These are phyloP conservation scores for Nasonovia ribisnigri DNA, from an alignment of 2,888 invertebrate genomes.

Conservation along the genomic window DNA sequence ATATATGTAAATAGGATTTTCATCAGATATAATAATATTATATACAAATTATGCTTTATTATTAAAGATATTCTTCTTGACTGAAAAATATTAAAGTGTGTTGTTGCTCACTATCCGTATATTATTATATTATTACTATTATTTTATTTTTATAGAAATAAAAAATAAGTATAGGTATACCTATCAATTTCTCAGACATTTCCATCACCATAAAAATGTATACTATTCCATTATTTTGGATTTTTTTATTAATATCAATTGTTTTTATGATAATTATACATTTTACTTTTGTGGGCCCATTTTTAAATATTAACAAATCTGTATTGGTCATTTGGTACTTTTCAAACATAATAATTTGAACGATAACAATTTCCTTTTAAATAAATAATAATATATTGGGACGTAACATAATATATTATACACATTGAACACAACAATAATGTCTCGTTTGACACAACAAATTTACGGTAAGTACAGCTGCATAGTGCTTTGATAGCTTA, in stretches of 20 bases:
- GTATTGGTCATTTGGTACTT: background rate
- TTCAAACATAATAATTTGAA: background rate
- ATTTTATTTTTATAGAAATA: background rate
- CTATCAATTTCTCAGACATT: background rate
- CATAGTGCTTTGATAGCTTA: background rate
- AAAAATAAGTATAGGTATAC: background rate
- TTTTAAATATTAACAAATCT: background rate
- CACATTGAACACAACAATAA: background rate
- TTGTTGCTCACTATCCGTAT: background rate
- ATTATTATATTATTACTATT: background rate
- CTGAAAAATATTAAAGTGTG: background rate
- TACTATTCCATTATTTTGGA: background rate
- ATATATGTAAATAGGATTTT: slow-evolving; percentile 29
- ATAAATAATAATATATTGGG: background rate
- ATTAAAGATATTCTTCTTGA: background rate
- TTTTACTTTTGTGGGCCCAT: background rate
- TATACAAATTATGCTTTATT: background rate
- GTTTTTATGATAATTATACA: background rate
- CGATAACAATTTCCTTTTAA: background rate
- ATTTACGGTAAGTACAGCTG: background rate
- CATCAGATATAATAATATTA: background rate
- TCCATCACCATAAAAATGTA: background rate
- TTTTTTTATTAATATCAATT: background rate
- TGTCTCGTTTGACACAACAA: slow-evolving; percentile 17
- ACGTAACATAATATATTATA: slow-evolving; percentile 1